phyloP scores from a whole-genome alignment of 2,888 invertebrate genomes.

The Euclidia mi region DNA sequence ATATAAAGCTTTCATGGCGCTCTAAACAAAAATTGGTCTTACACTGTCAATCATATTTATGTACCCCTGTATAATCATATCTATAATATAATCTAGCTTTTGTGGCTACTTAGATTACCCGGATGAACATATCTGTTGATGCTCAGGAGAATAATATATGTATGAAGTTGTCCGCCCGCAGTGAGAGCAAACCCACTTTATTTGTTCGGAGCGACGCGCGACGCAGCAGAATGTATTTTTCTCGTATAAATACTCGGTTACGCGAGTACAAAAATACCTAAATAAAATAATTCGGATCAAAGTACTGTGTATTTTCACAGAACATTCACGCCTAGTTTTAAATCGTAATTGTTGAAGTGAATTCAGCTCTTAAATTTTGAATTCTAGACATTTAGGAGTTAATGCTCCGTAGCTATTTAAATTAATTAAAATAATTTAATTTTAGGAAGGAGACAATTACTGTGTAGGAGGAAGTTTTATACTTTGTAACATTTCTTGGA shows the following conservation, averaged over 20 bases:
- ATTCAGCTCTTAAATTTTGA: neutral
- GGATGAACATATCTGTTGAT: too few relatives aligned
- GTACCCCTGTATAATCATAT: too few relatives aligned
- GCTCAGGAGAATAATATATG: too few relatives aligned
- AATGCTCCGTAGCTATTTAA: neutral
- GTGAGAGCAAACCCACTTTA: constrained; percentile 27
- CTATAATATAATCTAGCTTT: too few relatives aligned
- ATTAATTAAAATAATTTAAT: neutral
- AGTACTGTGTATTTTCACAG: constrained; percentile 12
- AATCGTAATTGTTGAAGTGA: neutral
- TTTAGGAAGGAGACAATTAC: too few relatives aligned
- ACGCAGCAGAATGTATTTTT: constrained; percentile 41
- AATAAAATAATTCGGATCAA: constrained; percentile 39
- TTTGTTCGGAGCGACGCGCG: constrained; percentile 30
- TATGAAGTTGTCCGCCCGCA: constrained; percentile 21
- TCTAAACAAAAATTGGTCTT: too few relatives aligned
- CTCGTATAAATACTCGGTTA: constrained; percentile 37
- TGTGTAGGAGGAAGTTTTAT: too few relatives aligned
- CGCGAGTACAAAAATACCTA: constrained; percentile 42
- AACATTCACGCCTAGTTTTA: neutral
- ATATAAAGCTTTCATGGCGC: too few relatives aligned
- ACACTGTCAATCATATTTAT: too few relatives aligned
- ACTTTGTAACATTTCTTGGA: too few relatives aligned
- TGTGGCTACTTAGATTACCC: too few relatives aligned
- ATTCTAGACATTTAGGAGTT: neutral